Conservation (phyloP, 2,113 vertebrate species). For the Gymnarchus niloticus region DNA sequence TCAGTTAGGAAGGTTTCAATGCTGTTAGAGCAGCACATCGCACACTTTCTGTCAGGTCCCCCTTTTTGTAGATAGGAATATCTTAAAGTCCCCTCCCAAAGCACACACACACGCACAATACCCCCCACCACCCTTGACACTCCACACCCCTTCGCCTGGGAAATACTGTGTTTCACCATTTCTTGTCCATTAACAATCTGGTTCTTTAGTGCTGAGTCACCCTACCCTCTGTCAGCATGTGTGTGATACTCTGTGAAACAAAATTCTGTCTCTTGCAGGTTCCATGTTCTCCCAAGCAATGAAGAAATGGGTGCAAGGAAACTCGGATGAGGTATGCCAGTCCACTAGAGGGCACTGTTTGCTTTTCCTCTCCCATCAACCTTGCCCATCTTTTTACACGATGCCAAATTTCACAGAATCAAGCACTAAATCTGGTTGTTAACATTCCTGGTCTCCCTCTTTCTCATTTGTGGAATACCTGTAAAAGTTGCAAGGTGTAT, state of each 20-base stretch:
- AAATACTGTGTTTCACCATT: no score
- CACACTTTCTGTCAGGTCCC: no score
- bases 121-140: no score
- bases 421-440: neutral
- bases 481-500: neutral
- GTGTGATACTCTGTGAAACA: neutral
- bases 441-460: neutral
- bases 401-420: neutral
- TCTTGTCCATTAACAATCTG: no score
- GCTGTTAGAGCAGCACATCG: no score
- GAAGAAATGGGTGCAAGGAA: constrained; percentile 90
- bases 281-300: constrained; percentile 89
- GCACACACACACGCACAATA: no score
- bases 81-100: no score
- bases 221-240: neutral
- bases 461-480: neutral
- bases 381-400: no score
- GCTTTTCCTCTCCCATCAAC: no score
- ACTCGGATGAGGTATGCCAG: constrained; percentile 73
- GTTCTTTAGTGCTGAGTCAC: neutral
- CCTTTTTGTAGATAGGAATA: no score
- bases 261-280: constrained; percentile 49
- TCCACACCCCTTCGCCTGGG: no score
- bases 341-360: no score
- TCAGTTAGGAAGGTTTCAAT: neutral